Evolutionary conservation across 1,140 invertebrate genomes (phyloP), one percentile per base, ranked within the genome.

Genomic region (Plectrocnemia conspersa): DNA sequence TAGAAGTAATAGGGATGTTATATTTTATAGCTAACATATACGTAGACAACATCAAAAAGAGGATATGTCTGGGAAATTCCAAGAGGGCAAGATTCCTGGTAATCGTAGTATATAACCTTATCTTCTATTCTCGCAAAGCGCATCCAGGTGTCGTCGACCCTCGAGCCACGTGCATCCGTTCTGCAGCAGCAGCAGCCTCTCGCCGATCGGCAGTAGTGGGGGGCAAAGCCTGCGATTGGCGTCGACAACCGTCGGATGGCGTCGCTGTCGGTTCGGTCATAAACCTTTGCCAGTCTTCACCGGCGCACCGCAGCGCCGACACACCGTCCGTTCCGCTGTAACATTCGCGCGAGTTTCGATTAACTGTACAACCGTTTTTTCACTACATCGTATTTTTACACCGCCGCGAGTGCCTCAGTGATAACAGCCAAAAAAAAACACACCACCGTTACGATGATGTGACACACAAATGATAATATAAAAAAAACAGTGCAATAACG

Each of bases 351-450:
- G 35, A 36, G 22, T 18, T 19, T 11, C 29, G 45, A 56, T 18
- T 56, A 56, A 56, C 54, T 48, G 54, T 56, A 49, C 32, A 49
- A 48, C 42, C 41, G 40, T 48, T 49, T 45, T 11, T 40, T 6
- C 36, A 6, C 11, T 15, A n/a, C n/a, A n/a, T n/a, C n/a, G n/a
- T n/a, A n/a, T n/a, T n/a, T n/a, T 18, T 27, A 46, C 35, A 38
- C 54, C n/a, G 35, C n/a, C n/a, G n/a, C n/a, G n/a, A n/a, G n/a
- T n/a, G n/a, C n/a, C n/a, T n/a, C n/a, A n/a, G n/a, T n/a, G n/a
- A n/a, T n/a, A n/a, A n/a, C n/a, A n/a, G 6, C 27, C 27, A 29
- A 7, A 29, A 6, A n/a, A 29, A 7, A 29, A 29, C 27, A n/a
- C n/a, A 29, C 27, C 6, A 29, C 27, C 27, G 27, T 29, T 29